phyloP scores from a whole-genome alignment of 2,797 vertebrate genomes.

The Bradypus variegatus region DNA sequence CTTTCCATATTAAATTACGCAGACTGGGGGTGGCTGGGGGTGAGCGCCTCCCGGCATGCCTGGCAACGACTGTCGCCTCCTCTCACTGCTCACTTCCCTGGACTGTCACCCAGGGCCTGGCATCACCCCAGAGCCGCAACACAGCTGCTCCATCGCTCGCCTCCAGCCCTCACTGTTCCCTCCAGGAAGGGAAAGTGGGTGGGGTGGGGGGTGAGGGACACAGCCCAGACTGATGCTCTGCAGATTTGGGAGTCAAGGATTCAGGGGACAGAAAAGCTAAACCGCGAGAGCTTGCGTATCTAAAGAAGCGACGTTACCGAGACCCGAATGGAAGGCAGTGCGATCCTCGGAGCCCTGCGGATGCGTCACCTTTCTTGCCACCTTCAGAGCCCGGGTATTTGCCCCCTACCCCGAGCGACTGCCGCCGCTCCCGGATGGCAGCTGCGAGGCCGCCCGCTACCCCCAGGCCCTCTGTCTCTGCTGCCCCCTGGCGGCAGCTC shows the following conservation, averaged over 20 bases:
- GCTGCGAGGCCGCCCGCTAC: neutral
- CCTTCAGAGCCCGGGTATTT: neutral
- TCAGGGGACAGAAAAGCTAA: neutral
- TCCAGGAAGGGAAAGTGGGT: neutral
- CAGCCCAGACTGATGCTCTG: no score
- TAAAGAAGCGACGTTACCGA: neutral
- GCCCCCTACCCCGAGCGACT: no score
- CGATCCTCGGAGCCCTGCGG: neutral
- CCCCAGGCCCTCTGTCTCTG: slow-evolving; percentile 1
- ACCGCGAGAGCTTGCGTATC: neutral
- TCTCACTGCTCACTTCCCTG: neutral
- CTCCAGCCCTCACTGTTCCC: no score
- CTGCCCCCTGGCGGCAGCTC: slow-evolving; percentile 37
- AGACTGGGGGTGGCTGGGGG: no score
- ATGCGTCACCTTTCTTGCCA: neutral
- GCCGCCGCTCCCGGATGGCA: neutral
- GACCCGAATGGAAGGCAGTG: neutral
- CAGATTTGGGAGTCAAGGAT: neutral
- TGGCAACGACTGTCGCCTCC: no score
- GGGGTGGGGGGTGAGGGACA: no score
- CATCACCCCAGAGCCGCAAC: neutral
- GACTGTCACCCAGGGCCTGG: neutral
- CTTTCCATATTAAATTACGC: neutral
- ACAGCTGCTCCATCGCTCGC: neutral
- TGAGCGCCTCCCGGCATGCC: no score